Percentiles rank a stretch among this genome's conserved stretches.
phyloP scores from a whole-genome alignment of 2,797 vertebrate species.

The Tolypeutes matacus region DNA sequence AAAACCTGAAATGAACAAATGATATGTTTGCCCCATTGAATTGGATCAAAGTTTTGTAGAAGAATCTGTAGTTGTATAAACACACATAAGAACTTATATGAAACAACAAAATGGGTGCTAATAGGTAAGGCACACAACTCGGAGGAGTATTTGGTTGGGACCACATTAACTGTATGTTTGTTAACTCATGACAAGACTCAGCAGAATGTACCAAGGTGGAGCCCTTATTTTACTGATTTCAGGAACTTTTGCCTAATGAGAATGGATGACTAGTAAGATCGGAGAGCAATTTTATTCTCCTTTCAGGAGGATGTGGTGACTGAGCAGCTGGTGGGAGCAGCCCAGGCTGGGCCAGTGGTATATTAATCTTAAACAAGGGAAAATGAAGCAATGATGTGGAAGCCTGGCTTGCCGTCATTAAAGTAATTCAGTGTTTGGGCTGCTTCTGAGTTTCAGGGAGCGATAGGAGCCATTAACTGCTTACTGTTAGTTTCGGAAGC shows the following conservation, averaged over 20 bases:
- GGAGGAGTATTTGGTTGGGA: fast-evolving
- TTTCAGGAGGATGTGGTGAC: fast-evolving
- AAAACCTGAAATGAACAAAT: not conserved
- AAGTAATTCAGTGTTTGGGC: conserved; percentile 35
- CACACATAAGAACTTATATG: not conserved
- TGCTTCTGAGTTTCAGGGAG: conserved; percentile 51
- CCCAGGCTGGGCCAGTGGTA: not conserved
- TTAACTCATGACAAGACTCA: not conserved
- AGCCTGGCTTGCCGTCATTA: conserved; percentile 59
- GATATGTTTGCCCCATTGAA: not conserved
- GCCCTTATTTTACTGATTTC: not conserved
- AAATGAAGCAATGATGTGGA: not conserved
- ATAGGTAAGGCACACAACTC: not conserved
- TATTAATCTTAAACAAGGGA: not conserved
- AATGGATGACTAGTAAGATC: conserved; percentile 41
- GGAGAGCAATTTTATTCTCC: not conserved
- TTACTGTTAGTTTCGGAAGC: conserved; percentile 64
- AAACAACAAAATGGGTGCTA: not conserved
- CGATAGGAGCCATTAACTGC: conserved; percentile 53
- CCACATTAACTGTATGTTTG: fast-evolving
- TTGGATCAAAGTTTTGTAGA: not conserved
- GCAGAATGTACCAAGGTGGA: not conserved
- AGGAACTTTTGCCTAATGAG: conserved; percentile 26
- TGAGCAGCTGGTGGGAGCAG: not conserved
- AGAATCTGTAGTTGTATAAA: not conserved